Base-by-base conservation (phyloP, 1,140 invertebrate genomes). In the Neotoxoptera formosana region DNA sequence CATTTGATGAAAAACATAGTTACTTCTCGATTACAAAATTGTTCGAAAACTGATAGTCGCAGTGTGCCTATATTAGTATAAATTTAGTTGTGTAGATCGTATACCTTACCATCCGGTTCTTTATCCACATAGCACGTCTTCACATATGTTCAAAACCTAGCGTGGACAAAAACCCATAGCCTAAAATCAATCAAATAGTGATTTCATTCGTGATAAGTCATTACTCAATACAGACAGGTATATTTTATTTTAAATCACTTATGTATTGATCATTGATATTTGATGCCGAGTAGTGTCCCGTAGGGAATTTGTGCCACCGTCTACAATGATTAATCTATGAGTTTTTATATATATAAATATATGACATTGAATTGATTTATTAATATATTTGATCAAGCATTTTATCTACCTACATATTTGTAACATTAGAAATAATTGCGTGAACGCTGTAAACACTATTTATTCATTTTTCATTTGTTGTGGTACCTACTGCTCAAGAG, bases 171-270 rank as follows among this genome's bases (percentile, higher is more conserved):
- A 47, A 86, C 3, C 11, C 36, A 41, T 36, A 45, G 6, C 83
- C 21, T 84, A 84, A 86, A 86, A 86, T 86, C 84, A 86, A 86
- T 86, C 84, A 30, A 86, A 86, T 30, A 23, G 4, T 20, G 14
- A 83, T 81, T 81, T 36, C 34, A 41, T 83, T 84, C 41, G 9
- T 41, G 23, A 84, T 30, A 30, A 8, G 23, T 84, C 83, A 41
- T 81, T 81, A 81, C 34, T n/a, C 67, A 34, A 45, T 25, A 34
- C n/a, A 41, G 83, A 84, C 83, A 25, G 23, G 25, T 47, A 11
- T 86, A 86, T 86, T 86, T 86, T 47, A 47, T 47, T 86, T 86
- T 86, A 25, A 86, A 86, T 86, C 30, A 48, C 7, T 47, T n/a
- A 8, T 48, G 17, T 34, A 48, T 88, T 88, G 86, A 88, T 20